Percentiles rank a stretch among this genome's conserved stretches.
Evolutionary conservation across 2,113 vertebrate species (phyloP).

Genomic region (Pica pica): DNA sequence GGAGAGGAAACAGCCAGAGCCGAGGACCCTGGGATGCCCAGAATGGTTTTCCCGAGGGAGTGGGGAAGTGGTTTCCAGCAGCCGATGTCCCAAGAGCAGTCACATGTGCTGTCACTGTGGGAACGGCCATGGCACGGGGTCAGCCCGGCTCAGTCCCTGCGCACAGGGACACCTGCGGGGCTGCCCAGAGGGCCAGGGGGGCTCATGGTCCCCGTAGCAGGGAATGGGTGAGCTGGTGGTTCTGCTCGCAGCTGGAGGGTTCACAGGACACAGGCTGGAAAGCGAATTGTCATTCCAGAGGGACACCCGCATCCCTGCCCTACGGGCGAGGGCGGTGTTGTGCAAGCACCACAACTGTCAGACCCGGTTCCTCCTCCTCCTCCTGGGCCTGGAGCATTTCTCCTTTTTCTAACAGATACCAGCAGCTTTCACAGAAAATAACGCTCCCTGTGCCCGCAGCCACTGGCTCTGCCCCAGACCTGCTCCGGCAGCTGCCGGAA

Average conservation of each 20-base stretch:
- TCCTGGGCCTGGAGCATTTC: not conserved
- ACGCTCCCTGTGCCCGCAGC: not conserved
- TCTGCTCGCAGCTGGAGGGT: not conserved
- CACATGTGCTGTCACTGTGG: not conserved
- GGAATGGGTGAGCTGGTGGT: accelerated
- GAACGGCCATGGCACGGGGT: accelerated
- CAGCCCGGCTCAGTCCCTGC: not conserved
- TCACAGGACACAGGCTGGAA: not conserved
- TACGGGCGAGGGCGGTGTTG: accelerated
- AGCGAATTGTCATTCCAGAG: accelerated
- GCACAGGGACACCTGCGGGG: not conserved
- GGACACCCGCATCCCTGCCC: not conserved
- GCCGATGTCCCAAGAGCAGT: not conserved
- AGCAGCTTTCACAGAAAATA: not conserved
- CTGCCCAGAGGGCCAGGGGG: accelerated
- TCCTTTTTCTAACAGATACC: not conserved
- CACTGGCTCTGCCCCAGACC: not conserved
- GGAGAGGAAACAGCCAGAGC: not conserved
- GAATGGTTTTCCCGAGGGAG: not conserved
- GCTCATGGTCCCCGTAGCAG: accelerated
- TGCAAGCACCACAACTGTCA: not conserved
- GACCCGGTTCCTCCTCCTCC: not conserved
- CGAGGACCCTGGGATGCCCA: accelerated
- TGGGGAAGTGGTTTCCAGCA: not conserved
- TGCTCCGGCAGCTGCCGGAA: not conserved